Evolutionary conservation across 2,888 invertebrate species (phyloP).

Genomic region (Nemoura dubitans): DNA sequence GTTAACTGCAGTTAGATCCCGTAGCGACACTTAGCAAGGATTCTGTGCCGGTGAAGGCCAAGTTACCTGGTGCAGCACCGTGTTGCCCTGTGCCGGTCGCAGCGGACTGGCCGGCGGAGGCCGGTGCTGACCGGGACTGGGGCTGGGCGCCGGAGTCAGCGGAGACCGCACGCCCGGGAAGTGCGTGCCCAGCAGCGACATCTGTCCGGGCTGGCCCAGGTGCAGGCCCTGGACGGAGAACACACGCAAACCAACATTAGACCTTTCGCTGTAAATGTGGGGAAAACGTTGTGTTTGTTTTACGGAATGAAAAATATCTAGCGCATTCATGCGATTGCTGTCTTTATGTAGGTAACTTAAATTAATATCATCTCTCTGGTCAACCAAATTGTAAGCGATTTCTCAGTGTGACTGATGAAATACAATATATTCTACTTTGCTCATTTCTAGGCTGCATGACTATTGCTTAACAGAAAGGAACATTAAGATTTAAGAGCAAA

Average conservation of each 20-base stretch:
- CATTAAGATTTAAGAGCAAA: too few relatives aligned
- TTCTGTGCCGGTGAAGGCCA: too few relatives aligned
- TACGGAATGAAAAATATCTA: too few relatives aligned
- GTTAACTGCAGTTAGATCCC: background rate
- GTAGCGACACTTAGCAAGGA: background rate
- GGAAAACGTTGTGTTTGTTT: too few relatives aligned
- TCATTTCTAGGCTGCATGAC: too few relatives aligned
- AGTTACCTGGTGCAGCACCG: slow-evolving; percentile 51
- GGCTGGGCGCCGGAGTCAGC: slow-evolving; percentile 50
- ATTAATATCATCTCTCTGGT: too few relatives aligned
- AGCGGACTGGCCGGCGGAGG: slow-evolving; percentile 48
- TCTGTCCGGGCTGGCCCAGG: background rate
- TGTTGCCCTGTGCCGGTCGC: slow-evolving; percentile 57
- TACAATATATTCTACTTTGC: too few relatives aligned
- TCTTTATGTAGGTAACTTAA: too few relatives aligned
- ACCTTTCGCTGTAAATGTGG: background rate
- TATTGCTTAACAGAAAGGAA: too few relatives aligned
- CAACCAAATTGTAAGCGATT: too few relatives aligned
- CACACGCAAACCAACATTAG: background rate
- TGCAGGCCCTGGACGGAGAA: background rate
- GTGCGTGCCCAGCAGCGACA: slow-evolving; percentile 30
- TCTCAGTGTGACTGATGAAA: too few relatives aligned
- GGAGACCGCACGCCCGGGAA: slow-evolving; percentile 36
- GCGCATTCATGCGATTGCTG: too few relatives aligned
- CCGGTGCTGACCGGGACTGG: slow-evolving; percentile 48